These are phyloP conservation scores for Platerodrilus igneus DNA, from an alignment of 2,888 invertebrate species.

Conservation along the genomic window DNA sequence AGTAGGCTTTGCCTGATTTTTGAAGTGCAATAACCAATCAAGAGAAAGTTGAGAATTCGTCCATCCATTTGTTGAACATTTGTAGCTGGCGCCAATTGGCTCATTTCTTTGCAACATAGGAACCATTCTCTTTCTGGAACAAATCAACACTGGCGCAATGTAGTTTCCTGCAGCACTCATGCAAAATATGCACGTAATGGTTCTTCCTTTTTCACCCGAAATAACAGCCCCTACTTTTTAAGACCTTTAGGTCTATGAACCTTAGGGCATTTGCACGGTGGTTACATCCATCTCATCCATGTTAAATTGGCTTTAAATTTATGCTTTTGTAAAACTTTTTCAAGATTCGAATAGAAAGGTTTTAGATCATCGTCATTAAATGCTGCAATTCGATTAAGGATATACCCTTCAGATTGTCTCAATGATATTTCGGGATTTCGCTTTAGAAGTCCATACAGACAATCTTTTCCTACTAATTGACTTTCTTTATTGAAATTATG, in stretches of 20 bases:
- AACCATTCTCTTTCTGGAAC: conserved; percentile 6
- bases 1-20: conserved; percentile 6
- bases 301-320: conserved; percentile 6
- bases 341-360: background rate
- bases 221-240: conserved; percentile 9
- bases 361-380: background rate
- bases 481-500: too few species aligned
- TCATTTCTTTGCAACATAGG: conserved; percentile 16
- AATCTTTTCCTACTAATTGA: too few species aligned
- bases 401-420: too few species aligned
- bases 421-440: too few species aligned
- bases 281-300: conserved; percentile 3
- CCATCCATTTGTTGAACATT: conserved; percentile 17
- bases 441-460: too few species aligned
- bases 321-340: conserved; percentile 1
- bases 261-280: conserved; percentile 4
- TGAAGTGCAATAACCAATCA: conserved; percentile 8
- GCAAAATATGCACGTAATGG: conserved; percentile 3
- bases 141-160: conserved; percentile 7
- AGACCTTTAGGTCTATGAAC: background rate
- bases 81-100: conserved; percentile 13
- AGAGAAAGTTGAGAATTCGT: conserved; percentile 4
- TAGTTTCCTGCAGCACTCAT: conserved; percentile 5
- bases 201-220: conserved; percentile 10
- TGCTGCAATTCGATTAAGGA: too few species aligned